A percentile compares a stretch with the other conserved stretches of the same genome.
Conservation (phyloP, 2,797 vertebrate genomes). For the Anas georgica region DNA sequence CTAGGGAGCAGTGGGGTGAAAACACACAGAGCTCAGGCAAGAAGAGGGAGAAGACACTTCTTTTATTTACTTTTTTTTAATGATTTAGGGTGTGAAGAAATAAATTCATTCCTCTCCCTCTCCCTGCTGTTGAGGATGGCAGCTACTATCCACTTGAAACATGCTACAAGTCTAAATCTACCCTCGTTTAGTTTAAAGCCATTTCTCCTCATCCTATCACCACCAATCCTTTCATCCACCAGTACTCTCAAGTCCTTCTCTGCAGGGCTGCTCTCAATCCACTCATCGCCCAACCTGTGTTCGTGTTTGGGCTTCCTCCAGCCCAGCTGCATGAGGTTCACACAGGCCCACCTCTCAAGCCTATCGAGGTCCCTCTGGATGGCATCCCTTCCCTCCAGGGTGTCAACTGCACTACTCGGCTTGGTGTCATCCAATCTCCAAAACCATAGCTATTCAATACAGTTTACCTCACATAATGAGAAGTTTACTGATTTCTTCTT, state of each 20-base stretch:
- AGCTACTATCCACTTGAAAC: neutral
- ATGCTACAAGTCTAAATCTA: neutral
- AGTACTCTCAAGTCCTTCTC: neutral
- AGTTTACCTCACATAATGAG: neutral
- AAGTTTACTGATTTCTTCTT: neutral
- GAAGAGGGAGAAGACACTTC: neutral
- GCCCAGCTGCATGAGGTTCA: neutral
- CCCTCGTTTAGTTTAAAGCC: neutral
- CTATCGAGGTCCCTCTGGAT: neutral
- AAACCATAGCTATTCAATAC: neutral
- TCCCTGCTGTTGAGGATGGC: neutral
- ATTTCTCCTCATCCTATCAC: neutral
- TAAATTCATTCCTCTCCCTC: neutral
- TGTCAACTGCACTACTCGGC: neutral
- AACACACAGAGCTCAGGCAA: neutral
- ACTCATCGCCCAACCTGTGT: neutral
- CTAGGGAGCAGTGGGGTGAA: conserved; percentile 62
- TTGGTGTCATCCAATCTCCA: neutral
- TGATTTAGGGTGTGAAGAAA: neutral
- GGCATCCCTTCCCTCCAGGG: neutral
- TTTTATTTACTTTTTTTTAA: no score
- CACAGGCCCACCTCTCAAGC: neutral
- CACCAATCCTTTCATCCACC: neutral
- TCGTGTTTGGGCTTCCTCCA: neutral
- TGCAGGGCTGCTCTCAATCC: no score